Evolutionary conservation across 2,113 vertebrate species (phyloP).

Genomic region (Vulpes lagopus): DNA sequence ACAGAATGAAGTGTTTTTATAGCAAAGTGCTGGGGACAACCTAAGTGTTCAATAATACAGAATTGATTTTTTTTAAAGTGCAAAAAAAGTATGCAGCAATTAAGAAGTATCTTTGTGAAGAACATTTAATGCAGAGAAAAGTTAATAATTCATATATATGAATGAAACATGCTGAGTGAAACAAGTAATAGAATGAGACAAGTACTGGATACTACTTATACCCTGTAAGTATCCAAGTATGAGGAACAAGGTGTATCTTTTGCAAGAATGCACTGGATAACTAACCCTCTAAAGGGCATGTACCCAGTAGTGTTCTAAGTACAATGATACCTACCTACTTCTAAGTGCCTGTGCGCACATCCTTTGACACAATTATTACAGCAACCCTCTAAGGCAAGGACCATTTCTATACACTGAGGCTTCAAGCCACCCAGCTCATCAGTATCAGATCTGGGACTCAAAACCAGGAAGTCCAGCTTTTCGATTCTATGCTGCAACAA

Average conservation of each 20-base stretch:
- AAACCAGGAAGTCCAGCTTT: neutral
- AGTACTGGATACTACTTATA: fast-evolving
- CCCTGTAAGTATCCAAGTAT: fast-evolving
- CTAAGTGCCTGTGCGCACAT: neutral
- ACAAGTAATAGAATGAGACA: neutral
- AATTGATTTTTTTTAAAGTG: neutral
- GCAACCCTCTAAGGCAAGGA: neutral
- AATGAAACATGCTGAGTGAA: neutral
- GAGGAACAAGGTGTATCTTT: neutral
- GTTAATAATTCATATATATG: neutral
- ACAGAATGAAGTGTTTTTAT: neutral
- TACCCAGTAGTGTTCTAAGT: neutral
- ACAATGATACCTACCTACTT: fast-evolving
- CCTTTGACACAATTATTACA: neutral
- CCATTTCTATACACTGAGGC: neutral
- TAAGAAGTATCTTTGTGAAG: neutral
- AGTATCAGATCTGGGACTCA: neutral
- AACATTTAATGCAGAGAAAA: neutral
- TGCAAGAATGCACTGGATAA: neutral
- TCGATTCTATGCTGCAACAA: neutral
- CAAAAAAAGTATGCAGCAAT: neutral
- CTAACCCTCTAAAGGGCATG: fast-evolving
- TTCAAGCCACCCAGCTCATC: neutral
- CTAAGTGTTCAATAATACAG: neutral
- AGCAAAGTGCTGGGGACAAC: neutral